Percentiles rank a stretch among this genome's conserved stretches.
Conservation (phyloP, 1,140 invertebrate genomes). For the Ceratosolen fusciceps region DNA sequence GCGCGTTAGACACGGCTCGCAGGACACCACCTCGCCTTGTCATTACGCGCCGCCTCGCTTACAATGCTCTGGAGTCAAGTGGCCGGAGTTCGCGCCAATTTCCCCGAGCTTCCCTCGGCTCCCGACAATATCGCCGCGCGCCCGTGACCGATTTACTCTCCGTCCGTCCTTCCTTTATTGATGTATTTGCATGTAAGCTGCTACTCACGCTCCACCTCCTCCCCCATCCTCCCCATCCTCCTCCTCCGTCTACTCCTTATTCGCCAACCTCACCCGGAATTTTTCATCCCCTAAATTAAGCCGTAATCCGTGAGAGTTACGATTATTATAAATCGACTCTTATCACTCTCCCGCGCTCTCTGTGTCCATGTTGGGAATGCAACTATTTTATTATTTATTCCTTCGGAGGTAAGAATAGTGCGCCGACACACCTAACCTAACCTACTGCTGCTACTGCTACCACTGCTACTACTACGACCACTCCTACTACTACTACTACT, state of each 20-base stretch:
- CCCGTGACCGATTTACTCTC: neutral
- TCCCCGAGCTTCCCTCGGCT: neutral
- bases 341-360: too few relatives aligned
- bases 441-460: too few relatives aligned
- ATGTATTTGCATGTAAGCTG: constrained; percentile 5
- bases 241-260: too few relatives aligned
- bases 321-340: neutral
- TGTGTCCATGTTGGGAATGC: too few relatives aligned
- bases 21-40: constrained; percentile 49
- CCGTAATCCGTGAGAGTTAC: neutral
- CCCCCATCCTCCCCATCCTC: neutral
- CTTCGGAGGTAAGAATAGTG: too few relatives aligned
- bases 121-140: too few relatives aligned
- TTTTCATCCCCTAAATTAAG: neutral
- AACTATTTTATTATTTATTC: too few relatives aligned
- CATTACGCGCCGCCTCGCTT: constrained; percentile 53
- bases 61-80: constrained; percentile 59
- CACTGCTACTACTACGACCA: too few relatives aligned
- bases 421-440: too few relatives aligned
- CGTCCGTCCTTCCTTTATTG: neutral
- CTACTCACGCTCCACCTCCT: neutral
- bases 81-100: constrained; percentile 57
- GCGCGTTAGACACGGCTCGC: constrained; percentile 70
- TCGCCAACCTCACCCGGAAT: too few relatives aligned
- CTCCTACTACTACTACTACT: too few relatives aligned